These are phyloP conservation scores for Apeira syringaria DNA, from an alignment of 2,888 invertebrate genomes.

Conservation along the genomic window DNA sequence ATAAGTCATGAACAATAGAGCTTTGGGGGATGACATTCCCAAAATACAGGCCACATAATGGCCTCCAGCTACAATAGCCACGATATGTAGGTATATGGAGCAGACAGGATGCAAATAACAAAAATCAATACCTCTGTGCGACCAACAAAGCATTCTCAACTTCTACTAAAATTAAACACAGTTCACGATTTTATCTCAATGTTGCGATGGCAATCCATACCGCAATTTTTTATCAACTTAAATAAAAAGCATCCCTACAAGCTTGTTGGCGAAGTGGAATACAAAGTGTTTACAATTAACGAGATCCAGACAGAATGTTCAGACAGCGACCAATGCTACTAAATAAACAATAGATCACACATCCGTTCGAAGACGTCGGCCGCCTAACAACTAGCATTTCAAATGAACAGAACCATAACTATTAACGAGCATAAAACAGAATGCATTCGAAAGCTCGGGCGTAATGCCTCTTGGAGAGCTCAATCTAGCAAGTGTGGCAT, in stretches of 20 bases:
- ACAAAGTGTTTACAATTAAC: conserved; percentile 33
- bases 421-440: conserved; percentile 31
- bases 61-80: conserved; percentile 70
- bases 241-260: conserved; percentile 25
- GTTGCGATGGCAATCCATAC: conserved; percentile 28
- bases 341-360: conserved; percentile 72
- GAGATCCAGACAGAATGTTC: conserved; percentile 58
- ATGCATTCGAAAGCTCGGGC: conserved; percentile 27
- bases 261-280: conserved; percentile 19
- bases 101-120: conserved; percentile 82
- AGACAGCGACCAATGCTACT: conserved; percentile 51
- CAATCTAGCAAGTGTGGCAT: conserved; percentile 37
- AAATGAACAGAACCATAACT: conserved; percentile 39
- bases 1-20: conserved; percentile 6
- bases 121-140: conserved; percentile 75
- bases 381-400: conserved; percentile 62
- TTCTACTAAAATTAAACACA: conserved; percentile 67
- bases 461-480: conserved; percentile 32
- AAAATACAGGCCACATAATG: conserved; percentile 38
- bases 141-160: conserved; percentile 62
- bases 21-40: conserved; percentile 11
- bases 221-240: conserved; percentile 24
- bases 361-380: conserved; percentile 60
- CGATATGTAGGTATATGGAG: conserved; percentile 63
- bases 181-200: conserved; percentile 53